Conservation (phyloP, 2,797 vertebrate genomes). For the Liasis olivaceus region DNA sequence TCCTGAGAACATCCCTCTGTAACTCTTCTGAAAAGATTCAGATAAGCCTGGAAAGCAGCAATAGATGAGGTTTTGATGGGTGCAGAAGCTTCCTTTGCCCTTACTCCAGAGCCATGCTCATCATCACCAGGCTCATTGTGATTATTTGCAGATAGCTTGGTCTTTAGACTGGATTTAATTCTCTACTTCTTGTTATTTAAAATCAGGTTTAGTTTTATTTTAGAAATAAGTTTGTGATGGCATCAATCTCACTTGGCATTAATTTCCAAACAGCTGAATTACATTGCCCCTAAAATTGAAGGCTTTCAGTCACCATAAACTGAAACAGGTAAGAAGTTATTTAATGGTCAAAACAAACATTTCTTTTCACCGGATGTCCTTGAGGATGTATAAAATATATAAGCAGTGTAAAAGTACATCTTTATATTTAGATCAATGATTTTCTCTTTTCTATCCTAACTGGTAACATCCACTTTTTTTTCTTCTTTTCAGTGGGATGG, state of each 20-base stretch:
- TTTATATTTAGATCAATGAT: not conserved
- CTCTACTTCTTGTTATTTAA: not conserved
- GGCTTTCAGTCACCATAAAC: constrained; percentile 8
- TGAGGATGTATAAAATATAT: constrained; percentile 2
- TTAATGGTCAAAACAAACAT: not conserved
- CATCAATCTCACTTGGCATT: constrained; percentile 10
- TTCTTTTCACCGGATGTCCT: not conserved
- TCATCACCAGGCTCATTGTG: not conserved
- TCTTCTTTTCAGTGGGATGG: constrained; percentile 91
- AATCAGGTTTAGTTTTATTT: not conserved
- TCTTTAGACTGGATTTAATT: not conserved
- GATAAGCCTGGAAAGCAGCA: not conserved
- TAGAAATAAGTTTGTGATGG: not conserved
- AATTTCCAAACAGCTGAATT: constrained; percentile 19
- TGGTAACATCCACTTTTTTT: constrained; percentile 60
- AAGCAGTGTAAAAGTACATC: not conserved
- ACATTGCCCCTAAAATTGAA: not conserved
- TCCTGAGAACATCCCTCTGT: not conserved
- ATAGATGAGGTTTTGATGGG: not conserved
- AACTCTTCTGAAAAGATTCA: not conserved
- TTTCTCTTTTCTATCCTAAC: not conserved
- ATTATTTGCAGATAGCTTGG: not conserved
- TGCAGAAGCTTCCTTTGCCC: not conserved
- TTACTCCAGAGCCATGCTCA: not conserved
- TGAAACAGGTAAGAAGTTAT: not conserved